These are phyloP conservation scores for Sarcoramphus papa DNA, from an alignment of 2,797 vertebrate species.

Conservation along the genomic window DNA sequence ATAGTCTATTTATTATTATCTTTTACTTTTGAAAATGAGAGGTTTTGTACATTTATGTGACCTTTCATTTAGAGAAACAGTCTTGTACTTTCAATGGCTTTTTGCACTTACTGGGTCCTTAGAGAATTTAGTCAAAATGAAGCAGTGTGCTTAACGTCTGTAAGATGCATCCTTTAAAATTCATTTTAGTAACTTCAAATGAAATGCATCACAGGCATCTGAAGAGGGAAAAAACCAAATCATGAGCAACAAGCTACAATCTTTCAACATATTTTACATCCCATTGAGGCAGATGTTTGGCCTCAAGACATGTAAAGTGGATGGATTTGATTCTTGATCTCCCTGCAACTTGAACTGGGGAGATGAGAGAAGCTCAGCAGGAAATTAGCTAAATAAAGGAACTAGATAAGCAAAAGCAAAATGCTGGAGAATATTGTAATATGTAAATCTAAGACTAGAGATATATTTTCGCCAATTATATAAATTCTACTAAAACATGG, in stretches of 20 bases:
- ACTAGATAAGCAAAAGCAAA: not conserved
- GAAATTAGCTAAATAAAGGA: not conserved
- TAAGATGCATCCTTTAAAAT: not conserved
- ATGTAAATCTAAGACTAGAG: not conserved
- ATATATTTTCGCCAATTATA: not conserved
- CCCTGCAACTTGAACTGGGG: not conserved
- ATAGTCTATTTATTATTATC: not conserved
- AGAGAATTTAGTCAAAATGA: not conserved
- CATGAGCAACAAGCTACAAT: not conserved
- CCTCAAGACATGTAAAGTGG: conserved; percentile 25
- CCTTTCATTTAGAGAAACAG: not conserved
- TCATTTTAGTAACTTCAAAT: not conserved
- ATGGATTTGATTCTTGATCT: not conserved
- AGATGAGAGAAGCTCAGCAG: not conserved
- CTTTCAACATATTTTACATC: not conserved
- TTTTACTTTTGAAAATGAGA: not conserved
- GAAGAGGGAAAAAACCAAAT: not conserved
- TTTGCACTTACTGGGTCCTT: not conserved
- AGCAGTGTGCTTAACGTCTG: not conserved
- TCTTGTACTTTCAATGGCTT: not conserved
- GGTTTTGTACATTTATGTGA: not conserved
- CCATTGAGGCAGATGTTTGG: conserved; percentile 9
- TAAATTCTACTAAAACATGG: not conserved
- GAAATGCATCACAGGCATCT: not conserved
- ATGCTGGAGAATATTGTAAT: not conserved